These are phyloP conservation scores for Hemicentrotus pulcherrimus DNA, from an alignment of 35 echinoderm and acorn worm species.

Conservation along the genomic window DNA sequence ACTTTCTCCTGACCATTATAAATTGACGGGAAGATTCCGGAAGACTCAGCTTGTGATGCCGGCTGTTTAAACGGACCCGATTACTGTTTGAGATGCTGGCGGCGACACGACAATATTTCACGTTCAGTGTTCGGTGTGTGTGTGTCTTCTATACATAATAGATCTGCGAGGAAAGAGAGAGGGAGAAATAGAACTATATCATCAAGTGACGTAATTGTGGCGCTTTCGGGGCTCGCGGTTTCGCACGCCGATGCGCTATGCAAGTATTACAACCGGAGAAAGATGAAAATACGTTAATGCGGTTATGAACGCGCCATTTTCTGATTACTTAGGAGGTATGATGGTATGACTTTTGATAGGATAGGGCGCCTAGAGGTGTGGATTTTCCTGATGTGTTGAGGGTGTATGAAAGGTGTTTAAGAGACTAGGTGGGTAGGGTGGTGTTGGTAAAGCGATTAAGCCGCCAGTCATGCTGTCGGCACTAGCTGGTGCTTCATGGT, in stretches of 20 bases:
- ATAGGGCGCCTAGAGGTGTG: neutral
- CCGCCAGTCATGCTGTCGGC: neutral
- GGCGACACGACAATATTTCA: neutral
- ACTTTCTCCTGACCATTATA: neutral
- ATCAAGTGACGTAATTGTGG: neutral
- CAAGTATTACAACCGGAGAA: conserved; percentile 2
- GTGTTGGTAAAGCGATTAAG: neutral
- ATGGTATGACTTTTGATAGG: neutral
- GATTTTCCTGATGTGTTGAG: neutral
- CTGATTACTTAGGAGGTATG: neutral
- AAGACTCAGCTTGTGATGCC: neutral
- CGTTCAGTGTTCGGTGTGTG: neutral
- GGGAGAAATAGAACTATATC: neutral
- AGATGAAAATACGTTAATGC: neutral
- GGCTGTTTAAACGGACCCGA: neutral
- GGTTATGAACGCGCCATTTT: neutral
- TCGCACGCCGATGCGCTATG: neutral
- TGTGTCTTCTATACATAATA: conserved; percentile 3
- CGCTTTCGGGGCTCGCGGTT: neutral
- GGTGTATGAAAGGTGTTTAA: neutral
- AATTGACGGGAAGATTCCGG: neutral
- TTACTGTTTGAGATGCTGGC: conserved; percentile 14
- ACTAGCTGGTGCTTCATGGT: neutral
- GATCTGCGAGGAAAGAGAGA: conserved; percentile 7
- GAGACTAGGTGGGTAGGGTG: neutral